Base-by-base conservation (phyloP, 2,113 vertebrate species). In the Uropsilus gracilis region DNA sequence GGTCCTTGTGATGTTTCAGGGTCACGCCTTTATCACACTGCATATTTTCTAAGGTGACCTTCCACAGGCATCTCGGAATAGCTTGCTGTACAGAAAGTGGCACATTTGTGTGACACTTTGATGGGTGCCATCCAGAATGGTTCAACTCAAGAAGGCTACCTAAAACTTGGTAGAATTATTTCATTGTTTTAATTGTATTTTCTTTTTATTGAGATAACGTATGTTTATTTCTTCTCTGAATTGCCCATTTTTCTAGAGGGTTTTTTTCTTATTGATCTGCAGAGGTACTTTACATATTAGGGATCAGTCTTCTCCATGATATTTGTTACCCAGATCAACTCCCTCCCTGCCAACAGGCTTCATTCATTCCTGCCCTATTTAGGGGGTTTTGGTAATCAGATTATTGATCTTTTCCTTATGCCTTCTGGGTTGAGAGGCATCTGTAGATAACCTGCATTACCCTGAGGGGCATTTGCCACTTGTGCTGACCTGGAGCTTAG, bases 401-500 rank as follows among this genome's bases (percentile, higher is more conserved):
- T 55, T 90, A 13, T 48, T 93, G 63, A 24, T 63, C 53, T 63
- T 91, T 94, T 91, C 16, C 46, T 94, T 50, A 50, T 28, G 39
- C 34, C 34, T 91, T 66, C 66, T 34, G 81, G 20, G 14, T 75
- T 57, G 26, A 61, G 10, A 26, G 9, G 12, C 42, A 10, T 46
- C 28, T 30, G 90, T 76, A 69, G 86, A 12, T 75, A 89, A 28
- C 16, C 34, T 42, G 26, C 44, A 22, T 32, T 82, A 57, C 34
- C 37, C 24, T 53, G 37, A 73, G 78, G 44, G 53, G 61, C 14
- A 7, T 66, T 68, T 28, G 22, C 42, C 8, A 28, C 26, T 0
- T 55, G 34, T 89, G 53, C 46, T 34, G 22, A 32, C 18, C 30
- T 53, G 17, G 50, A 13, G 50, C 50, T 22, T 55, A 22, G 53